Percentiles rank a stretch among this genome's conserved stretches.
Evolutionary conservation across 2,888 invertebrate species (phyloP).

Genomic region (Zygogramma bicolorata): DNA sequence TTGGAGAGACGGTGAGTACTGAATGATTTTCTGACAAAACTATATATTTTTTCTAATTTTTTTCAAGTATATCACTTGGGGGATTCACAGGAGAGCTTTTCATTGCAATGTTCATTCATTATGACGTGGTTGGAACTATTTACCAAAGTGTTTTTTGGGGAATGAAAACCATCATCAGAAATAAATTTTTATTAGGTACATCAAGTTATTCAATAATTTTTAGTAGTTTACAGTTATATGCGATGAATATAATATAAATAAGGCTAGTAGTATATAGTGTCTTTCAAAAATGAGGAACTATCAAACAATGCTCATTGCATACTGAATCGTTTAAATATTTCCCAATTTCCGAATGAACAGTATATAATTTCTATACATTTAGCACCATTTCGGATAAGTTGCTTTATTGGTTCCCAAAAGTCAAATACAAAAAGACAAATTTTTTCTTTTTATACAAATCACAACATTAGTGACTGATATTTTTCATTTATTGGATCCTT

Average conservation of each 20-base stretch:
- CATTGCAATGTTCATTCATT: not conserved
- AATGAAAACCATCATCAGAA: not conserved
- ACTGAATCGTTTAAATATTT: not conserved
- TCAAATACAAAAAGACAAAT: conserved; percentile 27
- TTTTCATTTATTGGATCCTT: too few species aligned
- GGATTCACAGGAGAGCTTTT: too few species aligned
- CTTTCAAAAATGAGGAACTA: conserved; percentile 9
- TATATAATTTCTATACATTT: conserved; percentile 36
- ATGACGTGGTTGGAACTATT: too few species aligned
- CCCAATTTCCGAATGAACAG: not conserved
- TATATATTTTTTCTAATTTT: too few species aligned
- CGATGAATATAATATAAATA: conserved; percentile 27
- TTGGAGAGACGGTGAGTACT: too few species aligned
- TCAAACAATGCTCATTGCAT: not conserved
- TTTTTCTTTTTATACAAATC: too few species aligned
- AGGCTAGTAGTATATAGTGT: conserved; percentile 30
- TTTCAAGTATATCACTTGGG: too few species aligned
- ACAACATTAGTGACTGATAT: too few species aligned
- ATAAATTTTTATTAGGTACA: conserved; percentile 29
- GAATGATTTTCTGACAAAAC: too few species aligned
- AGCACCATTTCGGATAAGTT: conserved; percentile 47
- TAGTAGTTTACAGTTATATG: conserved; percentile 21
- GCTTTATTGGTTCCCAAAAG: conserved; percentile 43
- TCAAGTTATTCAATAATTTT: conserved; percentile 26
- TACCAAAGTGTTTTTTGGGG: too few species aligned